Conservation (phyloP, 2,113 vertebrate species). For the Chaetodon auriga region DNA sequence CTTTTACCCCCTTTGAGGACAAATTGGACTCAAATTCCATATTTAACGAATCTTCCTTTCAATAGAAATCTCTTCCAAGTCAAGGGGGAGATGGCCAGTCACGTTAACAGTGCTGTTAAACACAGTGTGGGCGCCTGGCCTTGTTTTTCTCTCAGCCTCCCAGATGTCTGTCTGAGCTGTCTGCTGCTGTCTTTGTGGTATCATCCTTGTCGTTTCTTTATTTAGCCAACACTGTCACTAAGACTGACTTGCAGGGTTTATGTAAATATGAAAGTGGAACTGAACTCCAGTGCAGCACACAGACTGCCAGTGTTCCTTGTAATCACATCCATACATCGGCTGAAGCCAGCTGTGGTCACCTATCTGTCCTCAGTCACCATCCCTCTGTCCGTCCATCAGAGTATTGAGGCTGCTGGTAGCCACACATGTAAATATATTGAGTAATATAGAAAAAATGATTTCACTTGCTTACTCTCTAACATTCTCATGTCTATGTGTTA, state of each 20-base stretch:
- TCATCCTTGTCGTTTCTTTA: constrained; percentile 53
- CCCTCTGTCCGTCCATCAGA: not conserved
- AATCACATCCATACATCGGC: constrained; percentile 50
- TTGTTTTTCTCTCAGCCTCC: constrained; percentile 51
- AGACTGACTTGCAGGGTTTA: constrained; percentile 34
- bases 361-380: constrained; percentile 27
- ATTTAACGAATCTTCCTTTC: constrained; percentile 85
- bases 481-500: not conserved
- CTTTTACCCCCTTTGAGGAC: constrained; percentile 87
- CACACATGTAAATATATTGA: constrained; percentile 22
- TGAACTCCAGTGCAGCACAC: constrained; percentile 17
- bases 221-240: constrained; percentile 55
- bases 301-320: constrained; percentile 31
- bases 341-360: constrained; percentile 31
- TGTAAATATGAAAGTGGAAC: constrained; percentile 36
- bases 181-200: constrained; percentile 49
- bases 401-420: constrained; percentile 1
- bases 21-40: constrained; percentile 87
- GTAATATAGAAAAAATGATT: constrained; percentile 11
- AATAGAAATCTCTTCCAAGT: constrained; percentile 73
- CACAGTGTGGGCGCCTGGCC: constrained; percentile 28
- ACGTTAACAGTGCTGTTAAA: constrained; percentile 44
- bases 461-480: not conserved
- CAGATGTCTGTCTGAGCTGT: constrained; percentile 46
- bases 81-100: constrained; percentile 48